A percentile compares a stretch with the other conserved stretches of the same genome.
phyloP scores from a whole-genome alignment of 2,888 invertebrate genomes.

The Listrodromus nycthemerus region DNA sequence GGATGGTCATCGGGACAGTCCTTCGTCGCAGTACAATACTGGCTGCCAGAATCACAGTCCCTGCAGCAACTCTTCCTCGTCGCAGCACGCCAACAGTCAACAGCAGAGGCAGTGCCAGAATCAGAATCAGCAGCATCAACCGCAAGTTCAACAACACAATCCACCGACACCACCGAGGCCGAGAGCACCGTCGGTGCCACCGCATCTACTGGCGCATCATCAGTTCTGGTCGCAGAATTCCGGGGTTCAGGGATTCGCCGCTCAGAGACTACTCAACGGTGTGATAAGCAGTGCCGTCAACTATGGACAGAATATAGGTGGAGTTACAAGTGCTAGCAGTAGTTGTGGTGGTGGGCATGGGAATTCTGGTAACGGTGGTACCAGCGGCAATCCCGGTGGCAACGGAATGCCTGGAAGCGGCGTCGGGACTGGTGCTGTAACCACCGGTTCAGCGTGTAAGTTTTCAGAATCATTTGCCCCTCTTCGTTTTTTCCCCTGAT shows the following conservation, averaged over 20 bases:
- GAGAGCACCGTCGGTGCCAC: slow-evolving; percentile 85
- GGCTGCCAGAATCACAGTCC: slow-evolving; percentile 79
- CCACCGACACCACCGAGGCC: slow-evolving; percentile 76
- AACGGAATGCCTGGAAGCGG: slow-evolving; percentile 69
- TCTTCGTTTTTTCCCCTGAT: not conserved
- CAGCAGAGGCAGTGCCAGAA: slow-evolving; percentile 70
- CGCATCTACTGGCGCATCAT: slow-evolving; percentile 85
- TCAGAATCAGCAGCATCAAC: slow-evolving; percentile 70
- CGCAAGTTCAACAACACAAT: slow-evolving; percentile 71
- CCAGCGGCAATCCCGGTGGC: slow-evolving; percentile 70
- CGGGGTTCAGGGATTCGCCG: slow-evolving; percentile 81
- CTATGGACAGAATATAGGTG: slow-evolving; percentile 80
- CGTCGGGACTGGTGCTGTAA: slow-evolving; percentile 70
- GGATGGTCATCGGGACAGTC: slow-evolving; percentile 77
- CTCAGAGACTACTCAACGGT: slow-evolving; percentile 82
- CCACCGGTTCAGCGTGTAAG: slow-evolving; percentile 70
- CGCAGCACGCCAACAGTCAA: slow-evolving; percentile 61
- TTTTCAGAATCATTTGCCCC: slow-evolving; percentile 37
- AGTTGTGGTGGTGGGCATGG: slow-evolving; percentile 65
- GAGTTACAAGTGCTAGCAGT: slow-evolving; percentile 74
- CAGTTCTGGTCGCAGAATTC: slow-evolving; percentile 83
- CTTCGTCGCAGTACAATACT: slow-evolving; percentile 81
- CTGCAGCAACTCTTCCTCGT: slow-evolving; percentile 74
- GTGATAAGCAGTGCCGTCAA: slow-evolving; percentile 82
- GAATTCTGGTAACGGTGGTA: slow-evolving; percentile 66